These are phyloP conservation scores for Campoletis raptor DNA, from an alignment of 2,888 invertebrate species.

Conservation along the genomic window DNA sequence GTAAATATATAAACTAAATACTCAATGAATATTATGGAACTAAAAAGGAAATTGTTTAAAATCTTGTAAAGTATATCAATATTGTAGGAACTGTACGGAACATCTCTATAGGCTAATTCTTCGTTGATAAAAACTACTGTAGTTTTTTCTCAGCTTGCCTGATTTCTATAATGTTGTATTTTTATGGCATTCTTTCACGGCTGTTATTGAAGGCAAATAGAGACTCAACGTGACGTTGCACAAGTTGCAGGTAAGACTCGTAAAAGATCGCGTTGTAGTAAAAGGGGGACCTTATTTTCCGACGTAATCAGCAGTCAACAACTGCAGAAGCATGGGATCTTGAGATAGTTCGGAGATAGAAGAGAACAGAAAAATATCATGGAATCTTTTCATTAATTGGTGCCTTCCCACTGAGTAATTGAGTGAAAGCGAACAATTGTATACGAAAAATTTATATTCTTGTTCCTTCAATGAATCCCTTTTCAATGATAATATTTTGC, in stretches of 20 bases:
- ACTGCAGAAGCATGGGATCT: conserved; percentile 14
- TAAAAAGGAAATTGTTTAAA: not conserved
- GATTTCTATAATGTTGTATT: conserved; percentile 8
- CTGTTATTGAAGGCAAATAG: conserved; percentile 53
- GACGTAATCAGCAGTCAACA: conserved; percentile 11
- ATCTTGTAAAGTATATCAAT: not conserved
- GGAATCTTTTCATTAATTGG: conserved; percentile 47
- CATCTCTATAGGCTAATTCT: conserved; percentile 13
- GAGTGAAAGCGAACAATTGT: conserved; percentile 48
- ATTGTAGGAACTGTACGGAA: not conserved
- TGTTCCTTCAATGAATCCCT: not conserved
- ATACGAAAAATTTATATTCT: not conserved
- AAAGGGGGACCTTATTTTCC: conserved; percentile 4
- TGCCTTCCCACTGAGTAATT: conserved; percentile 61
- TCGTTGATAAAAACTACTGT: not conserved
- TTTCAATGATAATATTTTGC: not conserved
- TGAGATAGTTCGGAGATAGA: conserved; percentile 3
- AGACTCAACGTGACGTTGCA: conserved; percentile 39
- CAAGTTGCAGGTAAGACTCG: conserved; percentile 31
- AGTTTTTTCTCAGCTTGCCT: not conserved
- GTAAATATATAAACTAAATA: not conserved
- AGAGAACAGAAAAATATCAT: conserved; percentile 11
- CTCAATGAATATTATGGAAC: not conserved
- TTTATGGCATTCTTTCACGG: conserved; percentile 47
- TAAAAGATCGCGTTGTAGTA: conserved; percentile 23